Evolutionary conservation across 1,140 invertebrate species (phyloP).

Genomic region (Drosophila busckii): DNA sequence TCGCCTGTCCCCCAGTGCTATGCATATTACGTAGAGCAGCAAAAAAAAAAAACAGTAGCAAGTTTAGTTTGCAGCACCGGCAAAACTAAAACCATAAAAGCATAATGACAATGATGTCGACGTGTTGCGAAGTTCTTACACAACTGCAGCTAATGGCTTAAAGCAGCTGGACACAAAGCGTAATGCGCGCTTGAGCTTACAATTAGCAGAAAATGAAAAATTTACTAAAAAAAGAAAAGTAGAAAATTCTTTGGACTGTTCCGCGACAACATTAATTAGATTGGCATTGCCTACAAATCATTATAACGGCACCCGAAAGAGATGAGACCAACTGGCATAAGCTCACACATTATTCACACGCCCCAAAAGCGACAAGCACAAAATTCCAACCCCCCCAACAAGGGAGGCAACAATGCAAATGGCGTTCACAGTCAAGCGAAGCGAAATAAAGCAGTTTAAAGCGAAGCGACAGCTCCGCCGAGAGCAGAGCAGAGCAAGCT

Average conservation of each 20-base stretch:
- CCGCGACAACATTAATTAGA: slow-evolving; percentile 69
- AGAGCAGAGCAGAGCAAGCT: slow-evolving; percentile 17
- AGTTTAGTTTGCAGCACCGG: slow-evolving; percentile 42
- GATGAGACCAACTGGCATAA: slow-evolving; percentile 36
- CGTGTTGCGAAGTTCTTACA: slow-evolving; percentile 11
- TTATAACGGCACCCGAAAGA: slow-evolving; percentile 58
- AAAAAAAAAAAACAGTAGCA: too few relatives aligned
- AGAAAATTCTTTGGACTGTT: slow-evolving; percentile 19
- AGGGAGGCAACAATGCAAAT: slow-evolving; percentile 69
- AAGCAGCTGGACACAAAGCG: slow-evolving; percentile 13
- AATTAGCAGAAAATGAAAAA: not conserved
- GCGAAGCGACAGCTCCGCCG: too few relatives aligned
- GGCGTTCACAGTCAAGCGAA: slow-evolving; percentile 12
- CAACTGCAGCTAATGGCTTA: slow-evolving; percentile 52
- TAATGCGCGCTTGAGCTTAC: too few relatives aligned
- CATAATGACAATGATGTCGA: slow-evolving; percentile 56
- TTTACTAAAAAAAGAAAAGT: slow-evolving; percentile 4
- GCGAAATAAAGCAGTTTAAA: slow-evolving; percentile 52
- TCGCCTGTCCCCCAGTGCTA: too few relatives aligned
- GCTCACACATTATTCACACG: slow-evolving; percentile 74
- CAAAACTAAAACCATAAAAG: slow-evolving; percentile 67
- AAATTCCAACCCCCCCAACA: slow-evolving; percentile 66
- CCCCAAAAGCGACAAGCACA: slow-evolving; percentile 56
- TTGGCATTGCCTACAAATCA: slow-evolving; percentile 65
- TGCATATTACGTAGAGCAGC: too few relatives aligned